Evolutionary conservation across 2,888 invertebrate genomes (phyloP), one percentile per base, ranked within the genome.

Genomic region (Parasteatoda lunata): DNA sequence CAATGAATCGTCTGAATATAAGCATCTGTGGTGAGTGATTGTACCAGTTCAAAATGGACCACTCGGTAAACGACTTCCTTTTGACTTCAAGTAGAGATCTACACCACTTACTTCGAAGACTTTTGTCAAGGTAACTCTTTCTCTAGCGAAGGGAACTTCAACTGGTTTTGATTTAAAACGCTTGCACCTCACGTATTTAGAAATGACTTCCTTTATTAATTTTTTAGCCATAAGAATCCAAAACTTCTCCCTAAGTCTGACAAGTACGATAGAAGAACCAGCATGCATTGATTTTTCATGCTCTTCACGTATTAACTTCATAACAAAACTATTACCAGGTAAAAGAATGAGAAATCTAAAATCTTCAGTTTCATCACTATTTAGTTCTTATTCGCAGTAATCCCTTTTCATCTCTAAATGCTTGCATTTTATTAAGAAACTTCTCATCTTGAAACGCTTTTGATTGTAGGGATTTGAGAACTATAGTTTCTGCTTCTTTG

Each of bases 371-470:
- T 11, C n/a, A n/a, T 70, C 48, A 3, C 30, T 45, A 59, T 75
- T 75, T 75, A 13, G n/a, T 75, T 64, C 11, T 54, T 13, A 75
- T n/a, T 54, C 48, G 30, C 59, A 75, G 64, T 45, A 45, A 8
- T 13, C 4, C 15, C 6, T 75, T 52, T 75, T 48, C 48, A 70
- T 59, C 45, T 75, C n/a, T 6, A 75, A 64, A 54, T 59, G 47
- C 47, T 64, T 75, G 15, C 75, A 75, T 59, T 75, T 75, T 59
- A 47, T 5, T 59, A 59, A 75, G 59, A 75, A 75, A 13, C 11
- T 59, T 75, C 47, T 70, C 5, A 3, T 47, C 47, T 1, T 45
- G 47, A 49, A 70, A 70, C 30, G 47, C 8, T 8, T 45, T 47
- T 47, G 48, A 30, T 1, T 75, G n/a, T 7, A 75, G 54, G 45